Conservation (phyloP, 2,797 vertebrate species). For the Geotrypetes seraphini region DNA sequence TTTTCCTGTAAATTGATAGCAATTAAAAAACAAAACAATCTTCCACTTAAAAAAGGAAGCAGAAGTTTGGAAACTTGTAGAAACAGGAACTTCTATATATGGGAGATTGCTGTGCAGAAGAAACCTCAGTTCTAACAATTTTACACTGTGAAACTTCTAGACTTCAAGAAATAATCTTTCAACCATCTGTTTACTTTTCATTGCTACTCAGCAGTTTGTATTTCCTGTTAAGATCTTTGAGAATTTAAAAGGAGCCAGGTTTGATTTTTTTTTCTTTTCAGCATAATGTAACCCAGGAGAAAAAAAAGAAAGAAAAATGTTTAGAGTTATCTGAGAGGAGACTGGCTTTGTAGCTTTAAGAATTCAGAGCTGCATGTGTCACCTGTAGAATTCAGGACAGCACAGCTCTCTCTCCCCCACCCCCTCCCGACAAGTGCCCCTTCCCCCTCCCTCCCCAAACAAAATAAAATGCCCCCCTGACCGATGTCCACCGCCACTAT, state of each 20-base stretch:
- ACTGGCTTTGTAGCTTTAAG: too few species aligned
- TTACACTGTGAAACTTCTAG: slow-evolving; percentile 7
- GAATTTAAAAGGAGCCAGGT: not conserved
- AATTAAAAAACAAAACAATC: not conserved
- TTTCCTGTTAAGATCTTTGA: not conserved
- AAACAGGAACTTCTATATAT: not conserved
- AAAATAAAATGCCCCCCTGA: too few species aligned
- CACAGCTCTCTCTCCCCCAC: too few species aligned
- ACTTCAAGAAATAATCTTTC: slow-evolving; percentile 13
- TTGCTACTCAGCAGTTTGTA: slow-evolving; percentile 1
- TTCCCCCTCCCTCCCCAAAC: too few species aligned
- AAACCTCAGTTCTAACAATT: not conserved
- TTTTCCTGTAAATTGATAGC: not conserved
- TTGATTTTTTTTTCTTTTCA: too few species aligned
- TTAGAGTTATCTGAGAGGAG: too few species aligned
- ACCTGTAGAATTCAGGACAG: too few species aligned
- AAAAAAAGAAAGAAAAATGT: too few species aligned
- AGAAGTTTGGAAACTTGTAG: slow-evolving; percentile 10
- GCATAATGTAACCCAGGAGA: too few species aligned
- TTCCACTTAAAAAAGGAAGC: slow-evolving; percentile 2
- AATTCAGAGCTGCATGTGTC: too few species aligned
- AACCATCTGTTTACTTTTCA: slow-evolving; percentile 3
- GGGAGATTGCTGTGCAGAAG: not conserved
- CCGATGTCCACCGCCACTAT: too few species aligned
- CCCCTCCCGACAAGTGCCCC: too few species aligned